Percentiles rank a stretch among this genome's conserved stretches.
These are phyloP conservation scores for Falco naumanni DNA, from an alignment of 2,797 vertebrate species.

Conservation along the genomic window DNA sequence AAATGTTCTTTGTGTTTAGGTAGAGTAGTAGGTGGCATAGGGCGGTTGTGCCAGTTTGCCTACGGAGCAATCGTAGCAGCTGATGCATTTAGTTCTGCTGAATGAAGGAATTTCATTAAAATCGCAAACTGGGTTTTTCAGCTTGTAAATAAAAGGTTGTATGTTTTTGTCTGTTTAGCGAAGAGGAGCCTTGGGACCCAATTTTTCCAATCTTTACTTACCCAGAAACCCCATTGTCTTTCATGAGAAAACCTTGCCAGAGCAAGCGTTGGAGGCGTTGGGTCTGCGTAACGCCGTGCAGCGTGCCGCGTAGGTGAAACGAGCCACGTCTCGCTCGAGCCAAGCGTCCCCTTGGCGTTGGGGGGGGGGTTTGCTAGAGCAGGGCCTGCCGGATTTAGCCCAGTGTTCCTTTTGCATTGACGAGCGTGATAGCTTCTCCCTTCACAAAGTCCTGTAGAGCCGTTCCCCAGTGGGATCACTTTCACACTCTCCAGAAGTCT, in stretches of 20 bases:
- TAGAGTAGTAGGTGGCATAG: conserved; percentile 12
- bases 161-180: background rate
- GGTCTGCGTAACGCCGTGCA: rapidly evolving
- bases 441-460: conserved; percentile 35
- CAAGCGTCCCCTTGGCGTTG: rapidly evolving
- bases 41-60: background rate
- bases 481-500: conserved; percentile 56
- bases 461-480: background rate
- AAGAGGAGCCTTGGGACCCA: conserved; percentile 17
- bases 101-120: background rate
- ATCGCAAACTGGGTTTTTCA: background rate
- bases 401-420: conserved; percentile 7
- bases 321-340: background rate
- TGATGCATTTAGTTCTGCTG: background rate
- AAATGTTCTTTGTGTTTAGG: conserved; percentile 64
- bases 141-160: background rate
- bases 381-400: background rate
- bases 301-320: rapidly evolving
- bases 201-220: background rate
- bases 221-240: background rate
- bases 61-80: background rate
- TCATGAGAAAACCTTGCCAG: background rate
- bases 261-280: background rate
- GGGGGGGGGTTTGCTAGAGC: background rate
- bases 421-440: conserved; percentile 10